phyloP scores from a whole-genome alignment of 23 tunicate species.

The Clavelina lepadiformis region DNA sequence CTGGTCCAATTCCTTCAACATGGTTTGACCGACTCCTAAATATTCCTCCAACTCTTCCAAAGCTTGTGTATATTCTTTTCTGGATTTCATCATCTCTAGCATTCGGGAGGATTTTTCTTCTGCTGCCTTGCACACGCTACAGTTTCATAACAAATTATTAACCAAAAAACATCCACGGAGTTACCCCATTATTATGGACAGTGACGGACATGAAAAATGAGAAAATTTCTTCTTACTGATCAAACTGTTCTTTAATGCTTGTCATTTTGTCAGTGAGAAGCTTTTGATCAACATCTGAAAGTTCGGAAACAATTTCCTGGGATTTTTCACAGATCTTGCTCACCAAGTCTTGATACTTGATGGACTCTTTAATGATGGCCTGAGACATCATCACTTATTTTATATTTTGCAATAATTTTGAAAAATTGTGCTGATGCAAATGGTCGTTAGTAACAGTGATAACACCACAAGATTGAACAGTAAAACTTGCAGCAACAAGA shows the following conservation, averaged over 20 bases:
- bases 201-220: neutral
- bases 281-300: conserved; percentile 66
- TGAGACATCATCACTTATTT: conserved; percentile 5
- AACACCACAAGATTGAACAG: no score
- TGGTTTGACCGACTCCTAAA: conserved; percentile 60
- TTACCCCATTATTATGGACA: neutral
- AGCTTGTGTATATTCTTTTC: conserved; percentile 48
- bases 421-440: neutral
- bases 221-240: conserved; percentile 37
- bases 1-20: conserved; percentile 64
- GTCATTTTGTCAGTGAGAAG: conserved; percentile 64
- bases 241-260: conserved; percentile 62
- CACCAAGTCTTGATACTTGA: conserved; percentile 66
- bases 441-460: no score
- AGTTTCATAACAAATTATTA: conserved; percentile 5
- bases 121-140: conserved; percentile 72
- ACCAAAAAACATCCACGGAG: neutral
- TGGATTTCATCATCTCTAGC: conserved; percentile 66
- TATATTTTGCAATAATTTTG: neutral
- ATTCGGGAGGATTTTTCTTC: conserved; percentile 53
- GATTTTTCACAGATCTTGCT: conserved; percentile 58
- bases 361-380: conserved; percentile 73
- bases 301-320: conserved; percentile 45
- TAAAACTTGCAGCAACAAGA: conserved; percentile 2
- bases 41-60: conserved; percentile 65